Percentiles rank a stretch among this genome's conserved stretches.
phyloP scores from a whole-genome alignment of 2,113 vertebrate genomes.

The Semnornis frantzii region DNA sequence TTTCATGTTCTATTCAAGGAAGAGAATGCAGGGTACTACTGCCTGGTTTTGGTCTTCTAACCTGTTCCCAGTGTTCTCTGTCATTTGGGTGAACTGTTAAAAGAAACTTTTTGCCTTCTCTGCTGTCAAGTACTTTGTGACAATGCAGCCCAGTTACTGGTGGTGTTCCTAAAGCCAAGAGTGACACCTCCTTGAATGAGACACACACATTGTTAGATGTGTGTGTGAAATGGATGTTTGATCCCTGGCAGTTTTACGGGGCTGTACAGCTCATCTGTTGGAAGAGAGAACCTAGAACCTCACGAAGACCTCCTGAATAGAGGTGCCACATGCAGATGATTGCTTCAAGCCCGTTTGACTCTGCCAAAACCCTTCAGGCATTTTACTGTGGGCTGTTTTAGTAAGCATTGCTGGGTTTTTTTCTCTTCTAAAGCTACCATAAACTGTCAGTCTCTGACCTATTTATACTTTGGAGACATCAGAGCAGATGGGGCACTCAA shows the following conservation, averaged over 20 bases:
- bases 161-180: background rate
- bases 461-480: background rate
- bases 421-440: background rate
- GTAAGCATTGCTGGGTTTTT: background rate
- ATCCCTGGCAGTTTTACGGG: background rate
- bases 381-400: background rate
- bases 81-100: background rate
- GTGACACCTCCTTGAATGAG: background rate
- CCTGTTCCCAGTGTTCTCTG: background rate
- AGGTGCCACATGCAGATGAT: background rate
- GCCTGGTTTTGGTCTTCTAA: background rate
- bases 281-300: background rate
- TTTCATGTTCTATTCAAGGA: background rate
- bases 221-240: background rate
- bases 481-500: slow-evolving; percentile 30
- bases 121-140: background rate
- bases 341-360: background rate
- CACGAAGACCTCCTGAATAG: accelerated
- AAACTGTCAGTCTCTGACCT: background rate
- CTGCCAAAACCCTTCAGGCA: background rate
- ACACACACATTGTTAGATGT: background rate
- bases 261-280: background rate
- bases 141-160: background rate
- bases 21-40: background rate
- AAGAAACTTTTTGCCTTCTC: background rate